Evolutionary conservation across 2,113 vertebrate species (phyloP).

Genomic region (Anseranas semipalmata): DNA sequence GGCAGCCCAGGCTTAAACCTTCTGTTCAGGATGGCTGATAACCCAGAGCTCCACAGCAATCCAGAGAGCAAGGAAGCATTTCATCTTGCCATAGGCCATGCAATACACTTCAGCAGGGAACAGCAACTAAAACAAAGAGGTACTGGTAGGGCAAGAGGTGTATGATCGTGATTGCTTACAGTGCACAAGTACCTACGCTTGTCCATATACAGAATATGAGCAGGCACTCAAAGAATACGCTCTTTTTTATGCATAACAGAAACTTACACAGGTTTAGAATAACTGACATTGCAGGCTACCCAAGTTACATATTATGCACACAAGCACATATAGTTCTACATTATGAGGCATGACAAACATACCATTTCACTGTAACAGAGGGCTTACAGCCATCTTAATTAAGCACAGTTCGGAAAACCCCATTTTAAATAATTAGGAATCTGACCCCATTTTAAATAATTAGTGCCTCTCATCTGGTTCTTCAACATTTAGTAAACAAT

Average conservation of each 20-base stretch:
- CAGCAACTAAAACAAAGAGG: neutral
- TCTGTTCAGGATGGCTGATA: neutral
- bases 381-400: neutral
- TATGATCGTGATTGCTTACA: neutral
- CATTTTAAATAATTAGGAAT: too few species aligned
- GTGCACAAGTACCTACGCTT: neutral
- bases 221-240: neutral
- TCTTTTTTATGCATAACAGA: neutral
- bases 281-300: neutral
- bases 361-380: neutral
- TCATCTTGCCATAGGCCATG: neutral
- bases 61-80: neutral
- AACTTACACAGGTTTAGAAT: neutral
- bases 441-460: neutral
- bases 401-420: neutral
- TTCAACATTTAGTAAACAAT: neutral
- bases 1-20: neutral
- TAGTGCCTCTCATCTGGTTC: neutral
- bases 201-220: neutral
- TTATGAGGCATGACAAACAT: neutral
- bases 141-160: neutral
- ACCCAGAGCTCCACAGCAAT: neutral
- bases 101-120: neutral
- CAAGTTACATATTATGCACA: accelerated
- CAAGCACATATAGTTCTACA: neutral